Conservation (phyloP, 1,140 invertebrate genomes). For the Cataglyphis hispanica region DNA sequence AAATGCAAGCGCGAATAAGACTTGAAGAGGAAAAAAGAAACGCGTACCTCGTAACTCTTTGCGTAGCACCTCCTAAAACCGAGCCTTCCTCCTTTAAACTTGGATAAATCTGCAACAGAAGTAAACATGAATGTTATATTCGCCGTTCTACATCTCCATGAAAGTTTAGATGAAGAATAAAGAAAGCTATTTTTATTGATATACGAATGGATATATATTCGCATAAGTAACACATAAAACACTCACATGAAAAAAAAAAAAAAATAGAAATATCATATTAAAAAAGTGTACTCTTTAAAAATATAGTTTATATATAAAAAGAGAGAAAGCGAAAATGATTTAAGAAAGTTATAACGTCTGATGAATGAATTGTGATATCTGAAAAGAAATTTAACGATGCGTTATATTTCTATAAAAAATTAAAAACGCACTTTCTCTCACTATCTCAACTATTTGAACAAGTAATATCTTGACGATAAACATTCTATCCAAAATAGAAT, state of each 20-base stretch:
- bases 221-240: not conserved
- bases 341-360: not conserved
- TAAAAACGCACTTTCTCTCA: not conserved
- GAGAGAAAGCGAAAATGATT: not conserved
- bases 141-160: not conserved
- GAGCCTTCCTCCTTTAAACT: constrained; percentile 84
- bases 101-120: constrained; percentile 84
- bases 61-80: constrained; percentile 83
- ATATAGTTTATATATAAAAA: not conserved
- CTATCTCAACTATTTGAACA: not conserved
- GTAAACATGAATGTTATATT: constrained; percentile 33
- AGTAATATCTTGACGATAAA: not conserved
- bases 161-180: constrained; percentile 8
- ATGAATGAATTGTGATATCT: not conserved
- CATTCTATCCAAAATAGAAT: not conserved
- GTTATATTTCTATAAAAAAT: not conserved
- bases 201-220: not conserved
- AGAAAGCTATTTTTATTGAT: not conserved
- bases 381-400: not conserved
- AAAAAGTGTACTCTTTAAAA: not conserved
- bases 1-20: not conserved
- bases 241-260: not conserved
- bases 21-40: not conserved
- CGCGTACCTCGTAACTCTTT: constrained; percentile 84
- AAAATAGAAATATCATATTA: not conserved